phyloP scores from a whole-genome alignment of 1,140 invertebrate species.

The Drosophila carrolli region DNA sequence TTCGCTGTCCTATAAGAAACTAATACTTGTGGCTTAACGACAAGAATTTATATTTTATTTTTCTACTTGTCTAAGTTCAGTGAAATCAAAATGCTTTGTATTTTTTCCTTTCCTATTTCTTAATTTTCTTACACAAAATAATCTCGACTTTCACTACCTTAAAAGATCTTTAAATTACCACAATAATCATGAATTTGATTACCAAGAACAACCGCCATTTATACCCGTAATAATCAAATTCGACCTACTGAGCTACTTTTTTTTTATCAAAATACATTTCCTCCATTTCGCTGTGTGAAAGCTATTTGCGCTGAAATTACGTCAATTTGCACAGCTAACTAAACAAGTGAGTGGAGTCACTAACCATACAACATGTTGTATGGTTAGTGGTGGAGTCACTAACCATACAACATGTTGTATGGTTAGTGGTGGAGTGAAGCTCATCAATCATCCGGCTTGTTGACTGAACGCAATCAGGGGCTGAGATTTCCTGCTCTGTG shows the following conservation, averaged over 20 bases:
- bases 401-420: too few species aligned
- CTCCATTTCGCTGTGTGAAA: constrained; percentile 40
- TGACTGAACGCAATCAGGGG: constrained; percentile 52
- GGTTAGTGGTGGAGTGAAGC: constrained; percentile 15
- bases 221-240: constrained; percentile 54
- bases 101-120: constrained; percentile 2
- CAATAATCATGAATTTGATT: constrained; percentile 18
- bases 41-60: too few species aligned
- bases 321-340: constrained; percentile 57
- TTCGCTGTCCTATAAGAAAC: too few species aligned
- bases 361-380: too few species aligned
- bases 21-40: too few species aligned
- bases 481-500: constrained; percentile 58
- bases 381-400: too few species aligned
- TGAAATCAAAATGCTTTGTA: too few species aligned
- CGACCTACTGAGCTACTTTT: constrained; percentile 45
- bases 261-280: constrained; percentile 46
- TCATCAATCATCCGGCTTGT: constrained; percentile 69
- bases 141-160: constrained; percentile 33
- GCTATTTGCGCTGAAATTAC: constrained; percentile 59
- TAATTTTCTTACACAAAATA: neutral
- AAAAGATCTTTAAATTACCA: constrained; percentile 21
- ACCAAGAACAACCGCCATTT: constrained; percentile 30
- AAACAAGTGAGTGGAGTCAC: constrained; percentile 30
- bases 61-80: too few species aligned